Base-by-base conservation (phyloP, 2,888 invertebrate species). In the Venusia cambrica region DNA sequence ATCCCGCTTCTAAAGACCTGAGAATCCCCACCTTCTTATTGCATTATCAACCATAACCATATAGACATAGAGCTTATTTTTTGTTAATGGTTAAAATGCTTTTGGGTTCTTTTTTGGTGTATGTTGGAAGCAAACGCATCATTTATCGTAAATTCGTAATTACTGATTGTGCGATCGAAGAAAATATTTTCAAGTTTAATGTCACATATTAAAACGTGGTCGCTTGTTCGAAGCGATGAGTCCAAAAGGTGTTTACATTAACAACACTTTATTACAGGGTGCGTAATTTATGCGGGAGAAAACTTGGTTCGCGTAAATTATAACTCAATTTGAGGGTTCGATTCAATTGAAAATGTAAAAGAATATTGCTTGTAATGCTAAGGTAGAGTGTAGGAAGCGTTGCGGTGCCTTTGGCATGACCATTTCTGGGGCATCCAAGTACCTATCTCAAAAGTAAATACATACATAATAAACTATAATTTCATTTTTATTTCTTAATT, bases 111-210 rank as follows among this genome's bases (percentile, higher is more conserved):
- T 19, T 59, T 64, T 51, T 39, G 25, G 19, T 24, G n/a, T 24
- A n/a, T 4, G 32, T 52, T 52, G 42, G 51, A 42, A 56, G 60
- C 68, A 71, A 74, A 73, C 70, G 66, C 73, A 71, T 76, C 72
- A 77, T 77, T 83, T 77, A 77, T 76, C 68, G 65, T 73, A 77
- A 77, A 73, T 69, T 72, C 72, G 66, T 78, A 81, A 80, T 78
- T 81, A 71, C 62, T 60, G 67, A 74, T 75, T 59, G 61, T 57
- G 59, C 43, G 56, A 50, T 56, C 61, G 59, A 59, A 63, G 65
- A 68, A 57, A 62, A 70, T 72, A 68, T 62, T 58, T 58, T 54
- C 47, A 53, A 54, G 51, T 51, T 60, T 78, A 73, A 77, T 73
- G 65, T 56, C 67, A 62, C 64, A 51, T 51, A 74, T 75, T 75